Evolutionary conservation across 2,888 invertebrate species (phyloP), one percentile per base, ranked within the genome.

Genomic region (Oscheius sp.): DNA sequence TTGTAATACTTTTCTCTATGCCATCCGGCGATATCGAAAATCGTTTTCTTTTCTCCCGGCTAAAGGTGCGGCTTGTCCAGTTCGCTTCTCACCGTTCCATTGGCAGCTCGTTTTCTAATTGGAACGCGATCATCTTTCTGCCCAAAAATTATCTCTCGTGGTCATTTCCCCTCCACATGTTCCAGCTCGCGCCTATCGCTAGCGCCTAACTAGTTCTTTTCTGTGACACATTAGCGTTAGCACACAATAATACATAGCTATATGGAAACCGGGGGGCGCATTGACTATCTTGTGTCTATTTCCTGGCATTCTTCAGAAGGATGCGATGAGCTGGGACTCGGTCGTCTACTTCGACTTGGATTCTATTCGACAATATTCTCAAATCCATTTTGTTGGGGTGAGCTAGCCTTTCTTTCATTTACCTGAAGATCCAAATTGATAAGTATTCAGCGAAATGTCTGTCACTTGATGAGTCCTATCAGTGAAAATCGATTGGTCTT

Each of bases 31-130:
- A 43, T 49, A 49, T 25, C 66, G 49, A 27, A 66, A 66, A 66
- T 66, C 66, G 66, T 29, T 66, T 66, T 52, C 66, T 66, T 61
- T 52, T 66, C 61, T 61, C 6, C 49, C 64, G 61, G 41, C 43
- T 13, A 27, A 52, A 49, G 66, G 49, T 63, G 61, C 64, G 64
- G 46, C 49, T 49, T 52, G 52, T 66, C 66, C 66, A 66, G 66
- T 66, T 29, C 66, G 66, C 66, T 52, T 25, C 45, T 23, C 46
- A 13, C 52, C 52, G 66, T 61, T 61, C 61, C 61, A 61, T 41
- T 61, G 41, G 61, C 13, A 29, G n/a, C 66, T 52, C 52, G 25
- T 25, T 23, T 12, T 29, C 66, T 66, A 66, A 66, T 66, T 66
- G 66, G 66, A 66, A 66, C 66, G 52, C 18, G 63, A 63, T 63